Evolutionary conservation across 2,888 invertebrate species (phyloP).

Genomic region (Leucoma salicis): DNA sequence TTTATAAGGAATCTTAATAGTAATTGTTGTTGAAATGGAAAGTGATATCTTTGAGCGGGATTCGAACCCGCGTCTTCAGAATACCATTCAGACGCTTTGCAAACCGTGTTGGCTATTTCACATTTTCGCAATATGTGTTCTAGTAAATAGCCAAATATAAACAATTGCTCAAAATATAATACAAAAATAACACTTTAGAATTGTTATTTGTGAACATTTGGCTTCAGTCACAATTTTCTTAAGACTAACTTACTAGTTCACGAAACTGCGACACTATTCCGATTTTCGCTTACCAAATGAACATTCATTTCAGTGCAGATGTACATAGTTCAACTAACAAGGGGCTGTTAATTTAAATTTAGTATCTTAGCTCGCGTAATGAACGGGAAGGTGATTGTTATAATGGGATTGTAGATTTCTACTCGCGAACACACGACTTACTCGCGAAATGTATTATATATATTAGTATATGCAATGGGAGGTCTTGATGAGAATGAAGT

Average conservation of each 20-base stretch:
- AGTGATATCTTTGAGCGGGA: too few species aligned
- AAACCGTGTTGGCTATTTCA: too few species aligned
- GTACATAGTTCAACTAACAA: slow-evolving; percentile 76
- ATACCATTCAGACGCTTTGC: too few species aligned
- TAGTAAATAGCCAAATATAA: too few species aligned
- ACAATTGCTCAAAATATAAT: too few species aligned
- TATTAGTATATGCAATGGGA: slow-evolving; percentile 11
- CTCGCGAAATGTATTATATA: slow-evolving; percentile 14
- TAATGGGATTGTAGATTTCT: slow-evolving; percentile 72
- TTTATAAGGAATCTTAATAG: too few species aligned
- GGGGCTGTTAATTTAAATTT: slow-evolving; percentile 81
- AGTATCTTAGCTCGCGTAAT: slow-evolving; percentile 77
- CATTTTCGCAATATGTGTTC: too few species aligned
- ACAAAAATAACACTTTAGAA: too few species aligned
- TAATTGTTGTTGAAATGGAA: too few species aligned
- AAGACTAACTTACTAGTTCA: slow-evolving; percentile 22
- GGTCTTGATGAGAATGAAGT: slow-evolving; percentile 23
- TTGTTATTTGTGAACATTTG: too few species aligned
- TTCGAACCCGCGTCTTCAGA: too few species aligned
- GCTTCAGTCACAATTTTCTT: too few species aligned
- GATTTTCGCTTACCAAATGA: slow-evolving; percentile 68
- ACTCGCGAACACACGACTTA: slow-evolving; percentile 31
- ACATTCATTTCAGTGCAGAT: slow-evolving; percentile 67
- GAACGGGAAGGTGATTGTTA: slow-evolving; percentile 79
- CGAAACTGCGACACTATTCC: slow-evolving; percentile 35